phyloP scores from a whole-genome alignment of 2,888 invertebrate species.

The Diogma glabrata region DNA sequence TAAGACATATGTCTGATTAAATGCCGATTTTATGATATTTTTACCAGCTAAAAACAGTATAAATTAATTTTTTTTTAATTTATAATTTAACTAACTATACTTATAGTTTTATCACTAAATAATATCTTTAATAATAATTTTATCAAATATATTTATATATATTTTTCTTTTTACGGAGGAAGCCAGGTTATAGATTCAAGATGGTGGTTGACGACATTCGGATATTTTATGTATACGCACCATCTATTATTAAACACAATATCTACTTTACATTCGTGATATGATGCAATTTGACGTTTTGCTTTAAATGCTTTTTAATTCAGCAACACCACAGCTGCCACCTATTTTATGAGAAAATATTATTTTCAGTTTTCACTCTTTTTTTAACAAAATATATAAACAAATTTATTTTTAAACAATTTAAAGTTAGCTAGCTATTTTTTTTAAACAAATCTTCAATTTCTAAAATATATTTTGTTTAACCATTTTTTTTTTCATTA shows the following conservation, averaged over 20 bases:
- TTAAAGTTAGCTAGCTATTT: too few species aligned
- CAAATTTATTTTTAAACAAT: too few species aligned
- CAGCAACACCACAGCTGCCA: neutral
- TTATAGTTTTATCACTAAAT: neutral
- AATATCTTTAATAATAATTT: constrained; percentile 5
- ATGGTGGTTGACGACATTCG: constrained; percentile 8
- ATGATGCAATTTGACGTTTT: constrained; percentile 5
- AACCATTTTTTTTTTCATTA: too few species aligned
- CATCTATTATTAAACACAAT: constrained; percentile 6
- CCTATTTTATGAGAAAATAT: neutral
- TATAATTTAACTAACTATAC: constrained; percentile 10
- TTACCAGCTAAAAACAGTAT: constrained; percentile 10
- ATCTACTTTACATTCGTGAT: neutral
- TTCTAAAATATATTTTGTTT: too few species aligned
- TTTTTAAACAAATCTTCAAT: too few species aligned
- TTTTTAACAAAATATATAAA: too few species aligned
- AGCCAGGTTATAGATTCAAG: constrained; percentile 25
- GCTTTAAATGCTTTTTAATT: neutral
- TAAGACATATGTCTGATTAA: constrained; percentile 24
- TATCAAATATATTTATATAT: constrained; percentile 7
- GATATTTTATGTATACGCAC: constrained; percentile 3
- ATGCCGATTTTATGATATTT: constrained; percentile 24
- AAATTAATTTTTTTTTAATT: neutral
- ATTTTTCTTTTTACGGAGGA: constrained; percentile 22
- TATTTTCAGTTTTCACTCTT: too few species aligned